Percentiles rank a stretch among this genome's conserved stretches.
phyloP scores from a whole-genome alignment of 2,888 invertebrate genomes.

The Bimastos eiseni region DNA sequence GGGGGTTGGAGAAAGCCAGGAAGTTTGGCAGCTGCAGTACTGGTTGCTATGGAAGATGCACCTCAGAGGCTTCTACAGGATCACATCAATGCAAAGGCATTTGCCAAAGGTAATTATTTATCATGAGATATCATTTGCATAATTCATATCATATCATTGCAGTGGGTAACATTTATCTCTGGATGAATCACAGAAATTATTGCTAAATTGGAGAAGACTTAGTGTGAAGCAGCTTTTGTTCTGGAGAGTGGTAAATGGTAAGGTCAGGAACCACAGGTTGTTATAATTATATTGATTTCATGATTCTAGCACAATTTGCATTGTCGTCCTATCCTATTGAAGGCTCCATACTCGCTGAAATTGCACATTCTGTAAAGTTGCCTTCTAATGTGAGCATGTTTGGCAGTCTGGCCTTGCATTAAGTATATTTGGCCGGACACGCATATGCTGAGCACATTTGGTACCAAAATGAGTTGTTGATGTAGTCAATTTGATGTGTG shows the following conservation, averaged over 20 bases:
- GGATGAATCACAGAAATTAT: background rate
- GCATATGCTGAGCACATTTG: too few relatives aligned
- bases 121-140: background rate
- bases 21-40: conserved; percentile 84
- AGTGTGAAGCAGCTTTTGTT: background rate
- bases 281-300: background rate
- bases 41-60: conserved; percentile 77
- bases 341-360: too few relatives aligned
- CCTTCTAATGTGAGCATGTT: too few relatives aligned
- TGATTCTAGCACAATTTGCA: too few relatives aligned
- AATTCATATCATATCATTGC: background rate
- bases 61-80: conserved; percentile 74
- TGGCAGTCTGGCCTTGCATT: too few relatives aligned
- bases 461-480: too few relatives aligned
- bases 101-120: conserved; percentile 39
- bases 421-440: too few relatives aligned
- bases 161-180: too few relatives aligned
- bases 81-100: conserved; percentile 65
- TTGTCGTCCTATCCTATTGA: too few relatives aligned
- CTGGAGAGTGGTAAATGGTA: background rate
- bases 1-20: conserved; percentile 93
- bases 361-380: too few relatives aligned
- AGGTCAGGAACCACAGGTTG: background rate
- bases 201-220: too few relatives aligned
- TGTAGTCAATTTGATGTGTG: too few relatives aligned